phyloP scores from a whole-genome alignment of 2,113 vertebrate genomes.

The Forbesichthys agassizii region DNA sequence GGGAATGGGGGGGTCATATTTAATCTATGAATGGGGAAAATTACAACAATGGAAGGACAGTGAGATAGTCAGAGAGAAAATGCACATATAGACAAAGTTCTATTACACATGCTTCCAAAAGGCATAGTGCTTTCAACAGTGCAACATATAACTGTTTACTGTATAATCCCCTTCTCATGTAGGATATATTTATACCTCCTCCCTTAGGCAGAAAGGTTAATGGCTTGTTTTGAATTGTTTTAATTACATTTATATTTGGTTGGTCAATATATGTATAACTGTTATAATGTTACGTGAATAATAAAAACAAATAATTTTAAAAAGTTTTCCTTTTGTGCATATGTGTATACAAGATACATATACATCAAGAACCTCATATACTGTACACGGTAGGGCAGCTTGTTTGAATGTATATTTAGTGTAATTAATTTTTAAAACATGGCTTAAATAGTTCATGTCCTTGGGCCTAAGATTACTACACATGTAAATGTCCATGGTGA shows the following conservation, averaged over 20 bases:
- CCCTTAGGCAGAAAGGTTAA: too few species aligned
- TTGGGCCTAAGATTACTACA: not conserved
- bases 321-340: too few species aligned
- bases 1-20: slow-evolving; percentile 71
- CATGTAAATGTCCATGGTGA: not conserved
- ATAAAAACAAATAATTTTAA: too few species aligned
- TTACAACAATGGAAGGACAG: slow-evolving; percentile 68
- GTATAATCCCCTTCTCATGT: too few species aligned
- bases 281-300: too few species aligned
- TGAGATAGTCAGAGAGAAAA: slow-evolving; percentile 72
- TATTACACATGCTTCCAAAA: slow-evolving; percentile 23
- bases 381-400: not conserved
- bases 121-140: too few species aligned
- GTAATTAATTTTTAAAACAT: slow-evolving; percentile 3
- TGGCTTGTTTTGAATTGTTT: too few species aligned
- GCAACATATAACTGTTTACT: too few species aligned
- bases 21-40: slow-evolving; percentile 17
- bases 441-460: not conserved
- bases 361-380: not conserved
- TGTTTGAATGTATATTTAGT: not conserved
- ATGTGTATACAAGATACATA: not conserved
- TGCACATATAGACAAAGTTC: not conserved
- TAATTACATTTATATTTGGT: too few species aligned
- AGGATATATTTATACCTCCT: too few species aligned
- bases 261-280: too few species aligned